Conservation (phyloP, 2,797 vertebrate genomes). For the Scleropages formosus region DNA sequence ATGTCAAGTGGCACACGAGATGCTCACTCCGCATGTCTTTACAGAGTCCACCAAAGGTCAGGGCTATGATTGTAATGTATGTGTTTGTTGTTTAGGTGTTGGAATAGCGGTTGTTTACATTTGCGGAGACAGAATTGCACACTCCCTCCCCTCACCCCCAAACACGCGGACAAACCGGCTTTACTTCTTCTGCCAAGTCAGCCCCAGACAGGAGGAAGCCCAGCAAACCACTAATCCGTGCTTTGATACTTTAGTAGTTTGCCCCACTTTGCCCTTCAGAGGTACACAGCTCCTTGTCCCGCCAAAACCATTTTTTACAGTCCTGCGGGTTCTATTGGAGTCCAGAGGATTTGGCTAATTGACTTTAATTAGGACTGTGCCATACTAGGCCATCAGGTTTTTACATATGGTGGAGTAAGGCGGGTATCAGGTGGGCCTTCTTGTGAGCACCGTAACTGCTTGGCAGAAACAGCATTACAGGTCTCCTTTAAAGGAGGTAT, state of each 20-base stretch:
- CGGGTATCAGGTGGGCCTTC: slow-evolving; percentile 47
- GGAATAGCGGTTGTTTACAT: no score
- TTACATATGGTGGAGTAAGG: slow-evolving; percentile 47
- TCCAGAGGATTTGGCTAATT: slow-evolving; percentile 73
- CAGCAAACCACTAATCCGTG: slow-evolving; percentile 74
- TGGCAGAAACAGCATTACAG: slow-evolving; percentile 51
- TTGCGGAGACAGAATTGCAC: slow-evolving; percentile 57
- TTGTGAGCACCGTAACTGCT: slow-evolving; percentile 52
- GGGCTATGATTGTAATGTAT: slow-evolving; percentile 60
- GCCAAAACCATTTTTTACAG: slow-evolving; percentile 55
- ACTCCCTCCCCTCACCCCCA: slow-evolving; percentile 55
- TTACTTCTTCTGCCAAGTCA: slow-evolving; percentile 62
- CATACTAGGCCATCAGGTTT: slow-evolving; percentile 52
- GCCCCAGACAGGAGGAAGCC: slow-evolving; percentile 66
- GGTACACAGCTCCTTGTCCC: slow-evolving; percentile 62
- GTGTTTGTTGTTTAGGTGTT: no score
- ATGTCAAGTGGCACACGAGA: slow-evolving; percentile 51
- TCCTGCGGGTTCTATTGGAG: slow-evolving; percentile 64
- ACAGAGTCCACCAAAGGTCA: slow-evolving; percentile 57
- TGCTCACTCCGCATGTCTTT: slow-evolving; percentile 55
- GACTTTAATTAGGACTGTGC: slow-evolving; percentile 72
- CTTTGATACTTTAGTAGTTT: slow-evolving; percentile 75
- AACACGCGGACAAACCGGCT: slow-evolving; percentile 34
- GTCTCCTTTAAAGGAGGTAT: slow-evolving; percentile 60
- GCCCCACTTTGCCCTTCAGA: slow-evolving; percentile 64